Evolutionary conservation across 2,113 vertebrate genomes (phyloP), one percentile per base, ranked within the genome.

Genomic region (Acrocephalus kingi): DNA sequence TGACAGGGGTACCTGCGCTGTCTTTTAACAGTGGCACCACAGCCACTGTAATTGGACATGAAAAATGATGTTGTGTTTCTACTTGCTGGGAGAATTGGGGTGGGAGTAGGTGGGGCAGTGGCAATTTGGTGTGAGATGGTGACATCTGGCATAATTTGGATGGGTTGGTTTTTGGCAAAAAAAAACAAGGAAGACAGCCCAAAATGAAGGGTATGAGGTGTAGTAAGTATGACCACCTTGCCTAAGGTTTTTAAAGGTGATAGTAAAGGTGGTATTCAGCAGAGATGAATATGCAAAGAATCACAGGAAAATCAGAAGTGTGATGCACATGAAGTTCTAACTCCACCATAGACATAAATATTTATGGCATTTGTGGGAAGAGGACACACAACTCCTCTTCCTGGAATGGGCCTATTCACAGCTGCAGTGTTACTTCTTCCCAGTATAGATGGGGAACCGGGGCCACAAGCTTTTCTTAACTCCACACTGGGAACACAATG

Each of bases 1-100:
- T 97, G 95, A 95, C 95, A 97, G 94, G 86, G 91, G 62, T 96
- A 97, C 96, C 97, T 93, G 90, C 4, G 56, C 95, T 97, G 97
- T 96, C 95, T 97, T 97, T 97, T 96, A 97, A 94, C 88, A 51
- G 91, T 93, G 97, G 95, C 93, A 97, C 85, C 93, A 82, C 15
- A 0, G 86, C 79, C 54, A 88, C 95, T 95, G 88, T 96, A 97
- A 97, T 96, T 97, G 95, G 97, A 97, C 97, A 96, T 97, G 95
- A 97, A 96, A 97, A 97, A 97, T 89, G 90, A 97, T 97, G 96
- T 96, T 15, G 37, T 80, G 39, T 93, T 94, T 95, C 91, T 43
- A 17, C 79, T 82, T 92, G 52, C 46, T 28, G 51, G 73, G 72
- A 87, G 72, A 87, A 76, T 51, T 91, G 58, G 62, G 52, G 55